Conservation (phyloP, 1,140 invertebrate genomes). For the Proales similis region DNA sequence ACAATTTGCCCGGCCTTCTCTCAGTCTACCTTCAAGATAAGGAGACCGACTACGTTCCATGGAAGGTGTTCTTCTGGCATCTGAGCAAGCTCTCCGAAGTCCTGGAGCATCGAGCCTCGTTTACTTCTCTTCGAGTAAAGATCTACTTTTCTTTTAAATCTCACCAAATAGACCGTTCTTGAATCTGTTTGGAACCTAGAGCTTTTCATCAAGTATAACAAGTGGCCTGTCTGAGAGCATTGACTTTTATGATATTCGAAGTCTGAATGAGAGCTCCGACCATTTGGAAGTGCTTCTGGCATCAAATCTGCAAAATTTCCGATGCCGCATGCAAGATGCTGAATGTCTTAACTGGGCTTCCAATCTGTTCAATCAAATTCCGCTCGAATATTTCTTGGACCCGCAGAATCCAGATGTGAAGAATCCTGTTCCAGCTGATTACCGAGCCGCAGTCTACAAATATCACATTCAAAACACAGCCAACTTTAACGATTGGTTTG, state of each 20-base stretch:
- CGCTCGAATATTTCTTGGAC: slow-evolving; percentile 12
- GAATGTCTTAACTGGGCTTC: slow-evolving; percentile 2
- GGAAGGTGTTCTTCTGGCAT: slow-evolving; percentile 34
- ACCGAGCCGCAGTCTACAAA: slow-evolving; percentile 4
- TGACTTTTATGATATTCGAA: too few relatives aligned
- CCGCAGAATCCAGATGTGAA: not conserved
- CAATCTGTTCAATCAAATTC: not conserved
- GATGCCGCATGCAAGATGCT: slow-evolving; percentile 20
- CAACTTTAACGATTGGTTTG: slow-evolving; percentile 28
- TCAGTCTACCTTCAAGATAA: slow-evolving; percentile 6
- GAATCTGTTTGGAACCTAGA: slow-evolving; percentile 3
- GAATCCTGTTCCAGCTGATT: slow-evolving; percentile 5
- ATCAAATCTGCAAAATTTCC: slow-evolving; percentile 8
- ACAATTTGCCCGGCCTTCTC: slow-evolving; percentile 2
- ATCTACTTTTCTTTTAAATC: not conserved
- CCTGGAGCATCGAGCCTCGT: slow-evolving; percentile 28
- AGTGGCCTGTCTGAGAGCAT: slow-evolving; percentile 1
- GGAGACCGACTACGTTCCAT: slow-evolving; percentile 27
- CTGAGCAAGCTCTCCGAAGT: slow-evolving; percentile 14
- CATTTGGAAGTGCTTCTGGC: slow-evolving; percentile 5
- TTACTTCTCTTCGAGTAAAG: slow-evolving; percentile 22
- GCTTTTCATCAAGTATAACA: slow-evolving; percentile 8
- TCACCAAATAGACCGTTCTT: not conserved
- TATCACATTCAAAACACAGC: slow-evolving; percentile 26
- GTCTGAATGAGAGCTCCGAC: not conserved